A percentile compares a stretch with the other conserved stretches of the same genome.
Conservation (phyloP, 2,797 vertebrate species). For the Euthynnus affinis region DNA sequence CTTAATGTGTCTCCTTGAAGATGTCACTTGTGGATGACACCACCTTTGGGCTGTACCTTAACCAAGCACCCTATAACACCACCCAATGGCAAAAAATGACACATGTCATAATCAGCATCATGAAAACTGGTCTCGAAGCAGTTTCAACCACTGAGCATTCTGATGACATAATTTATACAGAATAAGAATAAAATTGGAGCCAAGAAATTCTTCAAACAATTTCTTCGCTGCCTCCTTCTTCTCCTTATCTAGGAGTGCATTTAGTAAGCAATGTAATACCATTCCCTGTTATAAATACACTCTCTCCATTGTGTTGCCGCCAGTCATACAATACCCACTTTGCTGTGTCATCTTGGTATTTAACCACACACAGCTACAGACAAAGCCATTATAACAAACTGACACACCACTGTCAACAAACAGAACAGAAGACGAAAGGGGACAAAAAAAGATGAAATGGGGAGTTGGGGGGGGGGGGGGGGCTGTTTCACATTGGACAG, state of each 20-base stretch:
- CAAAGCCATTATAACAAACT: constrained; percentile 66
- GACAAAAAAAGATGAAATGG: constrained; percentile 53
- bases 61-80: background rate
- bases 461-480: constrained; percentile 15
- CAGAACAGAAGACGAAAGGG: constrained; percentile 61
- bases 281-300: constrained; percentile 64
- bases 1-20: background rate
- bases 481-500: constrained; percentile 66
- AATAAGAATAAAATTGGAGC: constrained; percentile 24
- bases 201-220: constrained; percentile 13
- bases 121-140: background rate
- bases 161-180: constrained; percentile 26
- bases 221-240: constrained; percentile 1
- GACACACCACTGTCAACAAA: constrained; percentile 73
- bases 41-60: background rate
- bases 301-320: constrained; percentile 60
- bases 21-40: background rate
- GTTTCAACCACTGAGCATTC: constrained; percentile 9
- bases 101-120: constrained; percentile 4
- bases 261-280: constrained; percentile 63
- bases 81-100: constrained; percentile 28
- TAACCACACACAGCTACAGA: constrained; percentile 61
- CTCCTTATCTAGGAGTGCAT: constrained; percentile 45
- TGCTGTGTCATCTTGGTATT: constrained; percentile 71
- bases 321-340: constrained; percentile 66